Conservation (phyloP, 2,113 vertebrate genomes). For the Bos indicus region DNA sequence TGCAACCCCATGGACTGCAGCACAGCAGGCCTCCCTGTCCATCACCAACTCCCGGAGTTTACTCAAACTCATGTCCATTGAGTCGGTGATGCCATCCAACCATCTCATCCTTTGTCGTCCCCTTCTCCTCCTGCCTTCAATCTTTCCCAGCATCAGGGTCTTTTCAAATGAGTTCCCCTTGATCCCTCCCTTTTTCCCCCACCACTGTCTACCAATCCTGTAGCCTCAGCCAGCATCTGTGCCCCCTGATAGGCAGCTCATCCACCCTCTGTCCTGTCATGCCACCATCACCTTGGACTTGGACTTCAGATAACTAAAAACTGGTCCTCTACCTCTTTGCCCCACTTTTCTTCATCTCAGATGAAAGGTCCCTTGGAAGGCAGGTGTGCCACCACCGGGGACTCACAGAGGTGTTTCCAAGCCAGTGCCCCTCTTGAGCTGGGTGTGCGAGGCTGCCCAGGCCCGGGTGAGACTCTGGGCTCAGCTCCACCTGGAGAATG, state of each 20-base stretch:
- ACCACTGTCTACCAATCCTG: neutral
- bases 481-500: neutral
- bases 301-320: neutral
- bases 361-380: neutral
- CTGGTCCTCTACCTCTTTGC: neutral
- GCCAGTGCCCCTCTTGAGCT: neutral
- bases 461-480: neutral
- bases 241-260: neutral
- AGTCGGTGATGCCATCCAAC: neutral
- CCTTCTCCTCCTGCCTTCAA: neutral
- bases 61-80: neutral
- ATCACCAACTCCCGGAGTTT: neutral
- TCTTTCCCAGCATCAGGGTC: neutral
- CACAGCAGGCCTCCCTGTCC: neutral
- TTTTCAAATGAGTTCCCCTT: neutral
- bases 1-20: neutral
- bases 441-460: neutral
- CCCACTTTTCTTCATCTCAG: neutral
- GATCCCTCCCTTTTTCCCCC: neutral
- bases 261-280: neutral
- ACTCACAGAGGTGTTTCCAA: neutral
- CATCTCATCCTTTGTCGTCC: neutral
- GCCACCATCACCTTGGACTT: neutral
- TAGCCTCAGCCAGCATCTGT: neutral
- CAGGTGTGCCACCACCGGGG: neutral